Evolutionary conservation across 2,113 vertebrate genomes (phyloP).

Genomic region (Callaeas wilsoni): DNA sequence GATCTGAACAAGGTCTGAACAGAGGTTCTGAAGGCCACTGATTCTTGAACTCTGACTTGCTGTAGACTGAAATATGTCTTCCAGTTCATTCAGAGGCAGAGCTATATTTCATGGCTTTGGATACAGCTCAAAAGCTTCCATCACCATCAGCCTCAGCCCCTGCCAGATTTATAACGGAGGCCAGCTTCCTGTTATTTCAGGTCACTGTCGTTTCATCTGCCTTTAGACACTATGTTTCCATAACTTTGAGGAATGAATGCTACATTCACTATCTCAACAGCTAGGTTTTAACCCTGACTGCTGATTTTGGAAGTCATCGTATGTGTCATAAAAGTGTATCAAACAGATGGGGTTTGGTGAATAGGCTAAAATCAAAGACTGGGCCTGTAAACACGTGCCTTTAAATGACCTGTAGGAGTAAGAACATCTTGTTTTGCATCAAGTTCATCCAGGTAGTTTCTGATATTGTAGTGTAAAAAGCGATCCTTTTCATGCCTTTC

Average conservation of each 20-base stretch:
- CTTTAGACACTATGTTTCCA: background rate
- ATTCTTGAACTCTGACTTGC: background rate
- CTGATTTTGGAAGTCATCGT: background rate
- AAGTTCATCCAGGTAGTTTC: background rate
- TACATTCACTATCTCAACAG: background rate
- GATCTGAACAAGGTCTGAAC: background rate
- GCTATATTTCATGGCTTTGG: background rate
- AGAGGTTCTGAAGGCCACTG: background rate
- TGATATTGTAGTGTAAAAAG: background rate
- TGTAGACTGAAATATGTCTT: background rate
- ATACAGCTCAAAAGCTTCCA: background rate
- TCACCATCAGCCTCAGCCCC: background rate
- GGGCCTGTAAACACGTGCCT: background rate
- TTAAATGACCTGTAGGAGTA: background rate
- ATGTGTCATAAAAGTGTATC: background rate
- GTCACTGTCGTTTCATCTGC: background rate
- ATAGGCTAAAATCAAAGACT: background rate
- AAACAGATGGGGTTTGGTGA: background rate
- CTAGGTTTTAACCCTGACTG: background rate
- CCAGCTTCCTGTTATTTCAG: slow-evolving; percentile 1
- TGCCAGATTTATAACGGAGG: background rate
- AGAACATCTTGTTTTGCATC: background rate
- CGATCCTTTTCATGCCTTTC: background rate
- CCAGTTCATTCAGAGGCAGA: background rate
- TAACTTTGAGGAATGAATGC: background rate